Evolutionary conservation across 1,140 invertebrate species (phyloP).

Genomic region (Drosophila truncata): DNA sequence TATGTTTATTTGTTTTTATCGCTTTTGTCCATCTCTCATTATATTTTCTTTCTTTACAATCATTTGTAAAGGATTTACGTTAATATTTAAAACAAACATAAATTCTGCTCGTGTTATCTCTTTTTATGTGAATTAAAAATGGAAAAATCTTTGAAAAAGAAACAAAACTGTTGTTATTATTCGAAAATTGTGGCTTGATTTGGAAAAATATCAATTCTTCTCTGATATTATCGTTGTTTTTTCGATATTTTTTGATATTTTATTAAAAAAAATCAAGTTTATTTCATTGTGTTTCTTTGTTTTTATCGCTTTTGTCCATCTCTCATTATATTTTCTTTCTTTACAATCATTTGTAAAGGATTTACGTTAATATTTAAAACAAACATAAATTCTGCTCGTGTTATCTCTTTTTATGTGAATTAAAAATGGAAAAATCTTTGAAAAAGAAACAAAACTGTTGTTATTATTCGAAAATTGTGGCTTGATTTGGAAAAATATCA

Average conservation of each 20-base stretch:
- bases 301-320: too few relatives aligned
- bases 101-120: constrained; percentile 53
- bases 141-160: constrained; percentile 29
- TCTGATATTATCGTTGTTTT: too few relatives aligned
- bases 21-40: too few relatives aligned
- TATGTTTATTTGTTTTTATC: neutral
- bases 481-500: too few relatives aligned
- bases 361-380: too few relatives aligned
- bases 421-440: constrained; percentile 31
- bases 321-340: too few relatives aligned
- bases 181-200: too few relatives aligned
- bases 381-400: constrained; percentile 42
- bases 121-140: constrained; percentile 53
- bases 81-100: constrained; percentile 24
- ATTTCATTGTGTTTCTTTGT: neutral
- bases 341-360: too few relatives aligned
- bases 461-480: neutral
- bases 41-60: too few relatives aligned
- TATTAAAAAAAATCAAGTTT: neutral
- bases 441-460: constrained; percentile 11
- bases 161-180: neutral
- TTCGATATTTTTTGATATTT: too few relatives aligned
- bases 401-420: constrained; percentile 57
- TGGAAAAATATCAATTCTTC: too few relatives aligned
- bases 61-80: too few relatives aligned